Conservation (phyloP, 2,113 vertebrate species). For the Lipotes vexillifer region DNA sequence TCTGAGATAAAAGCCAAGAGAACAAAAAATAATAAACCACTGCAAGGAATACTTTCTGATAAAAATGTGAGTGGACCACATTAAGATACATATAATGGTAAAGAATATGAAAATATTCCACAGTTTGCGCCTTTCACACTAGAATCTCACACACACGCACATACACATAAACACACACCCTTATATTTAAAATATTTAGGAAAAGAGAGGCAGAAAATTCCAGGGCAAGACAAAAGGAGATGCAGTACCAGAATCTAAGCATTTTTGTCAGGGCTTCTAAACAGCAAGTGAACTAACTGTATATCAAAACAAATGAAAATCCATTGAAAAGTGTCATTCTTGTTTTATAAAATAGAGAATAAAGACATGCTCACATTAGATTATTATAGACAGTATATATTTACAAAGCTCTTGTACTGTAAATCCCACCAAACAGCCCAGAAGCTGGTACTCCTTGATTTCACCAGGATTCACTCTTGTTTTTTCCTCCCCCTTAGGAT, state of each 20-base stretch:
- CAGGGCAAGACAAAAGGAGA: neutral
- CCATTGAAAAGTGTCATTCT: neutral
- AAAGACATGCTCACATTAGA: neutral
- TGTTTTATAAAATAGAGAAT: neutral
- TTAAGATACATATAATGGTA: neutral
- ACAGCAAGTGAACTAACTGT: neutral
- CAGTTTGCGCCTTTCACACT: neutral
- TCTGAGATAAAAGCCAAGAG: neutral
- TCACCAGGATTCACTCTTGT: neutral
- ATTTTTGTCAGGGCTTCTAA: neutral
- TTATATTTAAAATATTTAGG: neutral
- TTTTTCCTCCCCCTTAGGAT: neutral
- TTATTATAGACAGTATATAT: neutral
- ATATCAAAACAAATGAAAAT: neutral
- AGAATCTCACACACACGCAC: neutral
- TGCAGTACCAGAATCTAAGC: neutral
- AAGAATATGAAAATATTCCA: neutral
- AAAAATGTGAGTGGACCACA: neutral
- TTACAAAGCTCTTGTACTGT: neutral
- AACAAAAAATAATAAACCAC: neutral
- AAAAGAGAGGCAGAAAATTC: constrained; percentile 7
- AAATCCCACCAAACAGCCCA: neutral
- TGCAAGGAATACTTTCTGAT: neutral
- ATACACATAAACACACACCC: neutral
- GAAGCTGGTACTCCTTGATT: neutral